Conservation (phyloP, 2,113 vertebrate genomes). For the Dasyprocta punctata region DNA sequence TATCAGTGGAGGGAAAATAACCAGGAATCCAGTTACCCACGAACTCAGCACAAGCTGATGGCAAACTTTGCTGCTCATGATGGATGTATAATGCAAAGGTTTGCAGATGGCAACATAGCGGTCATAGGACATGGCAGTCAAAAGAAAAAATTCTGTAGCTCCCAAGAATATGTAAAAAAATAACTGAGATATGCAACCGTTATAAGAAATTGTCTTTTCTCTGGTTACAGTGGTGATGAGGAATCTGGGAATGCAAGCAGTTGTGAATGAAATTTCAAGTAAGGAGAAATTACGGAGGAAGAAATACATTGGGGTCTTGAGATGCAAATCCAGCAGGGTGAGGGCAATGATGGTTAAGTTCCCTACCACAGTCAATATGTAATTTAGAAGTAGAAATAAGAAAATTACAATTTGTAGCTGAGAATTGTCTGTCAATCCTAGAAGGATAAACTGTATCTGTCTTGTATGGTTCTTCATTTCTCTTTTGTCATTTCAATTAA, state of each 20-base stretch:
- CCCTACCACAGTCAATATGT: not conserved
- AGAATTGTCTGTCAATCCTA: not conserved
- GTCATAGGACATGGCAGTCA: not conserved
- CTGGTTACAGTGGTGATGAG: constrained; percentile 9
- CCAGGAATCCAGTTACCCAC: constrained; percentile 51
- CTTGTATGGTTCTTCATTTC: constrained; percentile 64
- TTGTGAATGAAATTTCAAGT: constrained; percentile 24
- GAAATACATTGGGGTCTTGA: constrained; percentile 42
- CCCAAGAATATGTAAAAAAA: not conserved
- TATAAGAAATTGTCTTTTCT: not conserved
- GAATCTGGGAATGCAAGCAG: constrained; percentile 63
- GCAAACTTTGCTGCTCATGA: not conserved
- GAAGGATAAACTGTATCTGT: constrained; percentile 54
- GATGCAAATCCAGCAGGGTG: constrained; percentile 40
- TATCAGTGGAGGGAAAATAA: constrained; percentile 10
- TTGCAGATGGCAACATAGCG: not conserved
- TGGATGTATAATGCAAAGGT: not conserved
- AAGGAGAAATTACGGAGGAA: not conserved
- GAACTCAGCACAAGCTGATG: constrained; percentile 34
- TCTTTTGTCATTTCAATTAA: not conserved
- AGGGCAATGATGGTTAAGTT: constrained; percentile 64
- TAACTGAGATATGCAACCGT: not conserved
- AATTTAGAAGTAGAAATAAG: not conserved
- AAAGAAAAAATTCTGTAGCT: not conserved
- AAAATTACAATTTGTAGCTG: not conserved